Percentiles rank a stretch among this genome's conserved stretches.
phyloP scores from a whole-genome alignment of 2,113 vertebrate genomes.

The Saguinus imperator region DNA sequence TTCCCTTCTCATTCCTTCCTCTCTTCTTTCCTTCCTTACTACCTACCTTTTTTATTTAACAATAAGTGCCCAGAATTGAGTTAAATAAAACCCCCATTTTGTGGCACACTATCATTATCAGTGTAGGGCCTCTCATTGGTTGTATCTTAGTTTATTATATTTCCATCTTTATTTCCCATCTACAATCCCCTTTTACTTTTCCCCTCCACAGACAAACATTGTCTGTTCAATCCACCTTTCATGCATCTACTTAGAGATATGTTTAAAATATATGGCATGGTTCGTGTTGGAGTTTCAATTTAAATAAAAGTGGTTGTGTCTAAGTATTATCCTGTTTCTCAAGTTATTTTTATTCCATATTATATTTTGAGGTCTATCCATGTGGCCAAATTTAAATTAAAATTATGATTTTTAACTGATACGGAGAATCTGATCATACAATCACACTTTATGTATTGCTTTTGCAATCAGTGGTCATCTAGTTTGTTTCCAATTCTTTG shows the following conservation, averaged over 20 bases:
- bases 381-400: not conserved
- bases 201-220: not conserved
- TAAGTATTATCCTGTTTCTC: not conserved
- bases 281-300: not conserved
- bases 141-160: not conserved
- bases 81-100: not conserved
- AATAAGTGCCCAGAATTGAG: not conserved
- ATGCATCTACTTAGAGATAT: not conserved
- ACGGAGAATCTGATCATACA: not conserved
- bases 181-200: not conserved
- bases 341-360: not conserved
- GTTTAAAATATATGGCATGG: not conserved
- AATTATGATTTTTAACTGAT: not conserved
- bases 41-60: not conserved
- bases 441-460: not conserved
- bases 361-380: not conserved
- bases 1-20: not conserved
- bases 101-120: not conserved
- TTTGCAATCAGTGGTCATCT: not conserved
- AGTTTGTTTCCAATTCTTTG: not conserved
- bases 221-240: not conserved
- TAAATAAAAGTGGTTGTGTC: not conserved
- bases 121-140: not conserved
- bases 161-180: not conserved
- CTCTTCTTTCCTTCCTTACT: not conserved